Base-by-base conservation (phyloP, 2,113 vertebrate species). In the Manacus vitellinus region DNA sequence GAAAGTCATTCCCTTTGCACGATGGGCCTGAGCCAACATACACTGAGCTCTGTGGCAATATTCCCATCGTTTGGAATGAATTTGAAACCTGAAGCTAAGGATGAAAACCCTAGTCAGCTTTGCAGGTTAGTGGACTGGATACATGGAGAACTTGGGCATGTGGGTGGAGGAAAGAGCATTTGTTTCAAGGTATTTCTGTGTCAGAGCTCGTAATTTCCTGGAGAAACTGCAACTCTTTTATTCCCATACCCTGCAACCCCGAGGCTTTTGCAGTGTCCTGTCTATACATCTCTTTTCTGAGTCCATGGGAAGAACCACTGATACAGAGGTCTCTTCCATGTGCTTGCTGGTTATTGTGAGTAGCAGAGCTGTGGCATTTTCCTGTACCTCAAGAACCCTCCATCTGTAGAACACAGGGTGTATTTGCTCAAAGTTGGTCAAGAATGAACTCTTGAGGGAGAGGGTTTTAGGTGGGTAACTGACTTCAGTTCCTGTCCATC, bases 21-120 rank as follows among this genome's bases (percentile, higher is more conserved):
- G 2, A 35, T 30, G 55, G 71, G 67, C 46, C 55, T 47, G 63
- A 74, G 76, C 81, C 84, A 79, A 46, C 46, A 19, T 8, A 28
- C 4, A 1, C 54, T 0, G 1, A 71, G 4, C 30, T 73, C 54
- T 1, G 15, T 30, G 51, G 67, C 47, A 73, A 47, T 27, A 55
- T 70, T 89, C 46, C 72, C 7, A 4, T 27, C 63, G 55, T 28
- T 73, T 0, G 0, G 55, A 33, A 12, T 23, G 67, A 74, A 46
- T 88, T 11, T 44, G 78, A 82, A 46, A 76, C 51, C 58, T 33
- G 62, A 54, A 65, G 58, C 30, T 65, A 22, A 66, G 77, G 74
- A 63, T 59, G 52, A 81, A 87, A 85, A 8, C 31, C 41, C 58
- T 37, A 25, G 35, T 37, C 74, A 82, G 28, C 78, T 4, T 1